Conservation (phyloP, 2,113 vertebrate genomes). For the Prionailurus bengalensis region DNA sequence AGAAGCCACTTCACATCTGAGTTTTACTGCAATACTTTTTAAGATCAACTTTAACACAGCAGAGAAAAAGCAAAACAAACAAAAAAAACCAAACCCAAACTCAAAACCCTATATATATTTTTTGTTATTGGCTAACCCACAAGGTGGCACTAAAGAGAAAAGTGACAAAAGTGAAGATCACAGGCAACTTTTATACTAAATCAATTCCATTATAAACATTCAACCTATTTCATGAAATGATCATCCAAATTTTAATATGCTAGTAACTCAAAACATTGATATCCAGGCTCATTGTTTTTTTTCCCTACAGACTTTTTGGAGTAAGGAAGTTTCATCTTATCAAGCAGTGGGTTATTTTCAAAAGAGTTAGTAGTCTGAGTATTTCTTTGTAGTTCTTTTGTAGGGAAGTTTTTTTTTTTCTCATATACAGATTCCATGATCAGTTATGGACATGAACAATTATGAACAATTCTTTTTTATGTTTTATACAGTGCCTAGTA, state of each 20-base stretch:
- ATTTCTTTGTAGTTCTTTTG: neutral
- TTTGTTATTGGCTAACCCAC: slow-evolving; percentile 86
- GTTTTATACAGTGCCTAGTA: neutral
- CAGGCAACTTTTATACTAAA: slow-evolving; percentile 78
- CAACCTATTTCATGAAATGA: slow-evolving; percentile 71
- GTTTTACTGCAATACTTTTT: slow-evolving; percentile 34
- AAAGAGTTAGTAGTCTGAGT: slow-evolving; percentile 23
- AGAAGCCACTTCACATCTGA: neutral
- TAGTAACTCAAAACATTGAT: slow-evolving; percentile 30
- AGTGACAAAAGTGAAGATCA: slow-evolving; percentile 86
- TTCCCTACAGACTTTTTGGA: neutral
- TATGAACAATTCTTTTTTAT: neutral
- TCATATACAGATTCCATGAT: neutral
- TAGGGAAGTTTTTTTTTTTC: neutral
- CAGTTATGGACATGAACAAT: neutral
- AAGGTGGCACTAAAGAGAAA: slow-evolving; percentile 92
- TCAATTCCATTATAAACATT: slow-evolving; percentile 82
- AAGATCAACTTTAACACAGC: neutral
- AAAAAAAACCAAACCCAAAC: neutral
- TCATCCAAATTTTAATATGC: slow-evolving; percentile 79
- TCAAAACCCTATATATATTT: slow-evolving; percentile 37
- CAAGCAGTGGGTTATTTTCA: slow-evolving; percentile 36
- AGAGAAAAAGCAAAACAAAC: neutral
- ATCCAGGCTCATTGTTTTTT: slow-evolving; percentile 65
- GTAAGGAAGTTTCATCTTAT: slow-evolving; percentile 16